Base-by-base conservation (phyloP, 2,888 invertebrate species). In the Chymomyza procnemis region DNA sequence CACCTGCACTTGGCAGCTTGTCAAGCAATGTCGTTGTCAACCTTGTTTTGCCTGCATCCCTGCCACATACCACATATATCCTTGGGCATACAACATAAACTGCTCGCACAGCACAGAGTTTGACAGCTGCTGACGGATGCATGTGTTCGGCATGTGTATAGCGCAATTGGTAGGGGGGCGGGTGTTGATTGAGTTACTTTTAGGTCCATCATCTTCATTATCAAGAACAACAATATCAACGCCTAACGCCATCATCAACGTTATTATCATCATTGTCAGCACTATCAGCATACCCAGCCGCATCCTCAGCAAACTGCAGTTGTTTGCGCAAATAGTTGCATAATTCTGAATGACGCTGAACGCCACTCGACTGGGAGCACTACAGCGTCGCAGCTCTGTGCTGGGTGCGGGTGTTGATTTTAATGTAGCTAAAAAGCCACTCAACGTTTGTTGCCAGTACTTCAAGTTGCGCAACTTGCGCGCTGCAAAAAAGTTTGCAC, bases 401-500 rank as follows among this genome's bases (percentile, higher is more conserved):
- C 69, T 65, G 59, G 67, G 69, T 69, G 64, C 64, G 76, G 66
- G 76, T 85, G 83, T 80, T 82, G 81, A 79, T 79, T 81, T 75
- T 79, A 78, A 82, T 82, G 81, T 85, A 78, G 82, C 81, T 81
- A 78, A 81, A 81, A 85, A 80, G 85, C 82, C 85, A 82, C 81
- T 82, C 80, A 78, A 65, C 78, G 76, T 78, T 78, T 70, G 76
- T 72, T 69, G 62, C 67, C 69, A 59, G 47, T 73, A 69, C 80
- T 74, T 81, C 61, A 78, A 75, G 74, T 63, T 71, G 48, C 16
- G 48, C 34, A 59, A 48, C 47, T 22, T 59, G 66, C 69, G 78
- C 73, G 83, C 82, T 81, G 81, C 78, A 81, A 75, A 81, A 75
- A 81, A 85, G 81, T 81, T 85, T 82, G 80, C 80, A 82, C 65